phyloP scores from a whole-genome alignment of 1,140 invertebrate species.

The Trachymyrmex septentrionalis region DNA sequence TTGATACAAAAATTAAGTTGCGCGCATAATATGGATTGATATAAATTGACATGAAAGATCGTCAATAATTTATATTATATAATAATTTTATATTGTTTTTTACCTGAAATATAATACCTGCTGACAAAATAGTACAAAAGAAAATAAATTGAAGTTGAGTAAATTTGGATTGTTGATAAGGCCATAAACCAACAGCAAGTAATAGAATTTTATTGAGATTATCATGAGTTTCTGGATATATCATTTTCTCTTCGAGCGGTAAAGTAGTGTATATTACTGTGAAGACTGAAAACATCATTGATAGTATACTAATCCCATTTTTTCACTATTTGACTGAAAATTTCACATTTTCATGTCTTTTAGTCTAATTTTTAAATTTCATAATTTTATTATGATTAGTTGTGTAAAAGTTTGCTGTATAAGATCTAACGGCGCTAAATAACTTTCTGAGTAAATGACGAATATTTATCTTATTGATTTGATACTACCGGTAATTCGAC shows the following conservation, averaged over 20 bases:
- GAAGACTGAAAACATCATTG: too few relatives aligned
- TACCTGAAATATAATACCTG: constrained; percentile 13
- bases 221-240: neutral
- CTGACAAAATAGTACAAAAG: neutral
- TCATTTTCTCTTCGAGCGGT: neutral
- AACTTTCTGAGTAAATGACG: too few relatives aligned
- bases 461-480: too few relatives aligned
- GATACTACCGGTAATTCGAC: too few relatives aligned
- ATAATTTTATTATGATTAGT: too few relatives aligned
- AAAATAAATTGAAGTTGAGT: neutral
- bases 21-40: neutral
- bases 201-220: neutral
- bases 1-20: neutral
- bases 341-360: too few relatives aligned
- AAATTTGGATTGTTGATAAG: neutral
- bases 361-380: too few relatives aligned
- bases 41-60: neutral
- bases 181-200: neutral
- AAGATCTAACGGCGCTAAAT: too few relatives aligned
- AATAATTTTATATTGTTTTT: neutral
- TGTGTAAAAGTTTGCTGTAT: too few relatives aligned
- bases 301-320: too few relatives aligned
- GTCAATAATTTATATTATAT: neutral
- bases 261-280: neutral
- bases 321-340: too few relatives aligned